Percentiles rank a stretch among this genome's conserved stretches.
Conservation (phyloP, 2,797 vertebrate species). For the Botia kubotai region DNA sequence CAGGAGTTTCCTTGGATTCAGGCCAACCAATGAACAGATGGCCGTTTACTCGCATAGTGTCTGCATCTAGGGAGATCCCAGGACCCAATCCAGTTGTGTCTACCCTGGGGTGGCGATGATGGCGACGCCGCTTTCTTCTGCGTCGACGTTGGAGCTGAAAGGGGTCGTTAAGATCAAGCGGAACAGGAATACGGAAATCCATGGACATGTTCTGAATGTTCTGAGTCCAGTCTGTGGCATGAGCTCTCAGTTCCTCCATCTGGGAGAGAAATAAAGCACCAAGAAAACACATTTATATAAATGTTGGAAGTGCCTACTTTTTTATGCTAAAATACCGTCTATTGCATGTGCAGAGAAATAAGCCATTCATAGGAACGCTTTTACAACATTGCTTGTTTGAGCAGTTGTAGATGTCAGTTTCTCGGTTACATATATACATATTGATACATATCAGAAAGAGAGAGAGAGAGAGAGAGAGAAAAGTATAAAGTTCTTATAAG, state of each 20-base stretch:
- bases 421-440: too few species aligned
- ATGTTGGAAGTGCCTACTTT: not conserved
- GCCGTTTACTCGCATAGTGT: slow-evolving; percentile 71
- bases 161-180: slow-evolving; percentile 82
- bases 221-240: slow-evolving; percentile 92
- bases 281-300: too few species aligned
- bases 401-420: too few species aligned
- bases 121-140: slow-evolving; percentile 76
- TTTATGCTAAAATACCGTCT: not conserved
- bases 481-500: too few species aligned
- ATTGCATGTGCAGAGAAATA: not conserved
- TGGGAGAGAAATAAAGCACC: slow-evolving; percentile 58
- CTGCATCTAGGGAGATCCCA: slow-evolving; percentile 66
- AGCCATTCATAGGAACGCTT: too few species aligned
- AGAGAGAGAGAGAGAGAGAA: too few species aligned
- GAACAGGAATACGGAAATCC: slow-evolving; percentile 79
- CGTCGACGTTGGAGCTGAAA: slow-evolving; percentile 82
- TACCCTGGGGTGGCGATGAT: slow-evolving; percentile 23
- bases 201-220: slow-evolving; percentile 86
- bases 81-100: slow-evolving; percentile 20
- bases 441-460: too few species aligned
- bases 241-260: slow-evolving; percentile 92
- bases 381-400: too few species aligned
- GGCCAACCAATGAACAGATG: slow-evolving; percentile 74
- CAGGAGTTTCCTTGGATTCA: slow-evolving; percentile 63